Conservation (phyloP, 2,888 invertebrate genomes). For the Spatulosminthurus flaviceps region DNA sequence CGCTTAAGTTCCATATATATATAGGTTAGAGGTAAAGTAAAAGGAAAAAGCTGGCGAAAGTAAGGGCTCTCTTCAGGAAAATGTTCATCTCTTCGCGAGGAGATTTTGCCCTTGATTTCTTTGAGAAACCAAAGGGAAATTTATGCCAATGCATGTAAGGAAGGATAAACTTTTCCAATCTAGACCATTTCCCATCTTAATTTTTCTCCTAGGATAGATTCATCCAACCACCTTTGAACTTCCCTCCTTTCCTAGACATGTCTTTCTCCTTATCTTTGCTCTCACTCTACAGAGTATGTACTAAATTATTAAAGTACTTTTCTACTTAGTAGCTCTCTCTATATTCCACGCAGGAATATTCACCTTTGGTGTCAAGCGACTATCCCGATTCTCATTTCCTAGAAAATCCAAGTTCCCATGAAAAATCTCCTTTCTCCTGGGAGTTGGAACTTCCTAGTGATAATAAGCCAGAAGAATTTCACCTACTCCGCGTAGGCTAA, state of each 20-base stretch:
- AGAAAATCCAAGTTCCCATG: too few species aligned
- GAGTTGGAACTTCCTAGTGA: too few species aligned
- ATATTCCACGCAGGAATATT: too few species aligned
- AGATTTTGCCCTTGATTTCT: background rate
- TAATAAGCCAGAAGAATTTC: too few species aligned
- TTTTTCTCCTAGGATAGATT: background rate
- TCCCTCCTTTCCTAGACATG: background rate
- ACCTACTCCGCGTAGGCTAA: too few species aligned
- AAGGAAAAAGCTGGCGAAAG: background rate
- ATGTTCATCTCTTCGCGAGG: background rate
- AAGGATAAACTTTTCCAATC: conserved; percentile 6
- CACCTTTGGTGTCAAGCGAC: too few species aligned
- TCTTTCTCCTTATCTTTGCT: background rate
- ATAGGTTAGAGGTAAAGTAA: background rate
- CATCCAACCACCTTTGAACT: background rate
- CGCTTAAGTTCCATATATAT: background rate
- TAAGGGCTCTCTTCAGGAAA: background rate
- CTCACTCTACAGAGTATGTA: background rate
- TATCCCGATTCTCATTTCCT: too few species aligned
- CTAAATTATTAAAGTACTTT: background rate
- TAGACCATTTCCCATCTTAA: background rate
- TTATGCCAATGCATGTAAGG: background rate
- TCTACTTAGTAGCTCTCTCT: background rate
- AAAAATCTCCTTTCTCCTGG: too few species aligned
- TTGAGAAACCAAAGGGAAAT: background rate